A percentile compares a stretch with the other conserved stretches of the same genome.
These are phyloP conservation scores for Himalopsyche tibetana DNA, from an alignment of 2,888 invertebrate genomes.

Conservation along the genomic window DNA sequence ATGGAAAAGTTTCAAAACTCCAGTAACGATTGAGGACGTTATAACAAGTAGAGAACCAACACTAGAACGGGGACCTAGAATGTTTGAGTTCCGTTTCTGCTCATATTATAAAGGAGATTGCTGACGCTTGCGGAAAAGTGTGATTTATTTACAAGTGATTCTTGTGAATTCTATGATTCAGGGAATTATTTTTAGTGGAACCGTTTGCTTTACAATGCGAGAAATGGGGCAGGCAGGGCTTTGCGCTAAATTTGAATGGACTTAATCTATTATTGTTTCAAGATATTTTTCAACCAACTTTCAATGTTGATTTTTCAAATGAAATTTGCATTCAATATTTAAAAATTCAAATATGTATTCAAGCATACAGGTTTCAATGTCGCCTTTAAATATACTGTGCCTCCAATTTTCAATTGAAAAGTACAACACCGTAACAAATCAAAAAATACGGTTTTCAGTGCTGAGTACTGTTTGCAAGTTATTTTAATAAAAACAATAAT, in stretches of 20 bases:
- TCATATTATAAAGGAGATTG: background rate
- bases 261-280: background rate
- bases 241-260: background rate
- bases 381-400: too few species aligned
- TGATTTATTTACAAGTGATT: slow-evolving; percentile 39
- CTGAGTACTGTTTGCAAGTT: too few species aligned
- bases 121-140: background rate
- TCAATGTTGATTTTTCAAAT: too few species aligned
- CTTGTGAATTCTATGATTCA: background rate
- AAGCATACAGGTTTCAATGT: too few species aligned
- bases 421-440: too few species aligned
- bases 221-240: background rate
- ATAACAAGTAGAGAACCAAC: background rate
- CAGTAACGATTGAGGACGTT: background rate
- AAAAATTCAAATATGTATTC: too few species aligned
- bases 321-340: too few species aligned
- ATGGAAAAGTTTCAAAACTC: slow-evolving; percentile 21
- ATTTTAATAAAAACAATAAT: too few species aligned
- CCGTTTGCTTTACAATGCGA: background rate
- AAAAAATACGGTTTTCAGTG: too few species aligned
- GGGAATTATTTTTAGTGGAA: background rate
- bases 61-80: background rate
- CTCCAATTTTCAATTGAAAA: too few species aligned
- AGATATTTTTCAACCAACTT: too few species aligned
- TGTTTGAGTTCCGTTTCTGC: background rate